Conservation (phyloP, 2,797 vertebrate species). For the Podarcis lilfordi region DNA sequence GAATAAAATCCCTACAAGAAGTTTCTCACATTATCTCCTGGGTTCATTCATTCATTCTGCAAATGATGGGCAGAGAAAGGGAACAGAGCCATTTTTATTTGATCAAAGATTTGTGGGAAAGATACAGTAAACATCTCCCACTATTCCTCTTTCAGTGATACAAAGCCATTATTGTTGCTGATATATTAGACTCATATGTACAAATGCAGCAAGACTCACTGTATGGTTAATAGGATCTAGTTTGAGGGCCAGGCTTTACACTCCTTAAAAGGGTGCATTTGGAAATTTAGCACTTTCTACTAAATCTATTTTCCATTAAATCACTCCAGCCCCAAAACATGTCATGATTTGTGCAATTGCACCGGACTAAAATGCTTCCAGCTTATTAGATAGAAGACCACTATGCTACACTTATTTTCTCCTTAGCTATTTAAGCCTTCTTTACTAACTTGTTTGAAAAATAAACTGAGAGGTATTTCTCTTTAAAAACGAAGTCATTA, state of each 20-base stretch:
- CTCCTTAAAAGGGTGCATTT: background rate
- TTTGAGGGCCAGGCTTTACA: background rate
- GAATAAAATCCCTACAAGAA: constrained; percentile 14
- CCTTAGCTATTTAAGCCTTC: background rate
- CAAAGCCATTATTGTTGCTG: background rate
- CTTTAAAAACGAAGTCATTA: constrained; percentile 24
- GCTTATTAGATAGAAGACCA: background rate
- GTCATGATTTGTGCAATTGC: background rate
- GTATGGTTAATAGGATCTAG: background rate
- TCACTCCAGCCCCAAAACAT: background rate
- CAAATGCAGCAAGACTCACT: background rate
- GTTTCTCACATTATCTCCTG: background rate
- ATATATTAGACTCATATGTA: background rate
- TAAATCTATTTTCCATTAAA: constrained; percentile 1
- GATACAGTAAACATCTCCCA: background rate
- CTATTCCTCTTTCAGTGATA: background rate
- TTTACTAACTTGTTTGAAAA: constrained; percentile 39
- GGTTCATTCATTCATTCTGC: background rate
- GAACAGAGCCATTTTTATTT: background rate
- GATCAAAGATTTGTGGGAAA: background rate
- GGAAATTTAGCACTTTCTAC: background rate
- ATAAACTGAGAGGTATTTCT: constrained; percentile 38
- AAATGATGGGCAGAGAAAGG: background rate
- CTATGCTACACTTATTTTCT: background rate
- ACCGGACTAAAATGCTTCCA: background rate